Percentiles rank a stretch among this genome's conserved stretches.
These are phyloP conservation scores for Thymallus thymallus DNA, from an alignment of 2,113 vertebrate genomes.

Conservation along the genomic window DNA sequence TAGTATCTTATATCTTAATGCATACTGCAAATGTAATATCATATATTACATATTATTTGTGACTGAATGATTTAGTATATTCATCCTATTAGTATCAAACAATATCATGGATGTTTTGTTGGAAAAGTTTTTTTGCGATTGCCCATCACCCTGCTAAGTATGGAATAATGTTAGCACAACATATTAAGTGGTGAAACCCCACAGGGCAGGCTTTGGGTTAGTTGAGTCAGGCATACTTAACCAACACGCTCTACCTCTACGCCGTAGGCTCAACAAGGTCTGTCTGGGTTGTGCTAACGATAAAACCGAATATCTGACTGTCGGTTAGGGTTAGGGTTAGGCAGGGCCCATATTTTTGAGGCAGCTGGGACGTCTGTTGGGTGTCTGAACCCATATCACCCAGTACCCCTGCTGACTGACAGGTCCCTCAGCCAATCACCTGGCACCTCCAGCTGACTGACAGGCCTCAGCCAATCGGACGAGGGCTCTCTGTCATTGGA, in stretches of 20 bases:
- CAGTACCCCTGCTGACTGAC: slow-evolving; percentile 40
- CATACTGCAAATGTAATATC: no score
- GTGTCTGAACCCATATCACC: slow-evolving; percentile 44
- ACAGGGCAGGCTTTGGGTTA: slow-evolving; percentile 62
- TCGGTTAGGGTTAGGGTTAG: slow-evolving; percentile 36
- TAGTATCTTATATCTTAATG: no score
- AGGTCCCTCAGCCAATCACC: slow-evolving; percentile 50
- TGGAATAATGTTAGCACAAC: slow-evolving; percentile 63
- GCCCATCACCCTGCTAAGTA: slow-evolving; percentile 49
- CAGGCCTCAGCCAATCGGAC: slow-evolving; percentile 50
- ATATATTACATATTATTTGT: not conserved
- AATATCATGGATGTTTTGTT: no score
- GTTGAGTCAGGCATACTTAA: slow-evolving; percentile 55
- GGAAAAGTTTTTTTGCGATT: no score
- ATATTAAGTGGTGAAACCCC: slow-evolving; percentile 49
- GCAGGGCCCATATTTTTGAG: slow-evolving; percentile 43
- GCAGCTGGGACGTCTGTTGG: slow-evolving; percentile 40
- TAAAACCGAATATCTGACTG: slow-evolving; percentile 62
- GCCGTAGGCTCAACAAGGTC: slow-evolving; percentile 45
- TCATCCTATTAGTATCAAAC: no score
- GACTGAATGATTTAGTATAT: not conserved
- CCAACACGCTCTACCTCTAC: slow-evolving; percentile 57
- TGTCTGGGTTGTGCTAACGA: slow-evolving; percentile 61
- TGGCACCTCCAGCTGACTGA: slow-evolving; percentile 31
- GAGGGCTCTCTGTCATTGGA: not conserved